Base-by-base conservation (phyloP, 2,113 vertebrate genomes). In the Hypocryptadius cinnamomeus region DNA sequence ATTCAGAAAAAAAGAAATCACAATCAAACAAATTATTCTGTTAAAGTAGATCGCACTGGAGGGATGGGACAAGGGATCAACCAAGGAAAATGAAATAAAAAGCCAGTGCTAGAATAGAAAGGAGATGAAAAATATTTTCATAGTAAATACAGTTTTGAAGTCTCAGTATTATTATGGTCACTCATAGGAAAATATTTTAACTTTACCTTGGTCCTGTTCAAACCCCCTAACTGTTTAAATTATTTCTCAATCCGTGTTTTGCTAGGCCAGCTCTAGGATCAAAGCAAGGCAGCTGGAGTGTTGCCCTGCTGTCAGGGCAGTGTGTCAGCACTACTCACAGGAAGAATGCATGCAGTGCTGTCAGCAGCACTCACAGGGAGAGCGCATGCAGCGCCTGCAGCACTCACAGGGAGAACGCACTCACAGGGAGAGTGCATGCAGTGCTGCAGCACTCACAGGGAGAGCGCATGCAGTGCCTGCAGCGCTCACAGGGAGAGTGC, bases 21-120 rank as follows among this genome's bases (percentile, higher is more conserved):
- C 20, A 70, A 40, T 66, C 61, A 64, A 68, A 53, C 9, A 57
- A 81, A 53, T 17, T 3, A 76, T 25, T 44, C 22, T 79, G 40
- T 45, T 84, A 40, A 88, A 83, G 72, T 10, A 57, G 40, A 91
- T 48, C 19, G 82, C 18, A 13, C 3, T 24, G 40, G 0, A 4
- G 12, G 13, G 4, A 44, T 5, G 1, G 28, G 31, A 69, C 3
- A 31, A 15, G 8, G 9, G 14, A 63, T 0, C 1, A 48, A 51
- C 6, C 18, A 74, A 71, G 9, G 27, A 45, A 61, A 70, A 73
- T 8, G 2, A 64, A 92, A 51, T 16, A 39, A 74, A 82, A 56
- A 73, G 22, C 9, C 18, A 60, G 2, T 28, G 33, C 27, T 60
- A 59, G 45, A 63, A 70, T 31, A 86, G 6, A 71, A 71, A 53